A percentile compares a stretch with the other conserved stretches of the same genome.
Conservation (phyloP, 1,140 invertebrate species). For the Macrosteles quadrilineatus region DNA sequence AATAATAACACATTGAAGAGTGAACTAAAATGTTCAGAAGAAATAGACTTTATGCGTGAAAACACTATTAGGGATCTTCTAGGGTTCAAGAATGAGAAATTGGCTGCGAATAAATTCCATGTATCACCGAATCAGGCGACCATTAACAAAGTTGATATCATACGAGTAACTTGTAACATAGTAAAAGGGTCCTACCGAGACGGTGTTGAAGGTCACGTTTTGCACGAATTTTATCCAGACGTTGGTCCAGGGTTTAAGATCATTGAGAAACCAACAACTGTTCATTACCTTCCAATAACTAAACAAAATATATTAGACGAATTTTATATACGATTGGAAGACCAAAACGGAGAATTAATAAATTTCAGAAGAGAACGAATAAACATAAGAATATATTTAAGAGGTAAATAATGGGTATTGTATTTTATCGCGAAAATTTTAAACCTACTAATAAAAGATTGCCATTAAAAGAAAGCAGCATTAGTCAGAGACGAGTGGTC, state of each 20-base stretch:
- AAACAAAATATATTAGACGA: slow-evolving; percentile 18
- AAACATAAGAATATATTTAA: slow-evolving; percentile 35
- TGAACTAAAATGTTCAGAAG: neutral
- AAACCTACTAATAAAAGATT: neutral
- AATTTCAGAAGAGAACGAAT: slow-evolving; percentile 39
- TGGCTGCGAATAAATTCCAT: neutral
- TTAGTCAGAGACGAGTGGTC: neutral
- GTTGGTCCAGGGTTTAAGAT: slow-evolving; percentile 44
- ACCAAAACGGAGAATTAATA: slow-evolving; percentile 33
- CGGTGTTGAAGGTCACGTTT: slow-evolving; percentile 39
- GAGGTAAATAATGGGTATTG: slow-evolving; percentile 25
- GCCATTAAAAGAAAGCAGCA: neutral
- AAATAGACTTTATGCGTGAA: slow-evolving; percentile 8
- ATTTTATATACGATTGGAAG: slow-evolving; percentile 37
- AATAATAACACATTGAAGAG: slow-evolving; percentile 10
- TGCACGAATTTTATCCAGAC: slow-evolving; percentile 45
- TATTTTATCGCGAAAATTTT: too few relatives aligned
- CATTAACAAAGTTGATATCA: slow-evolving; percentile 19
- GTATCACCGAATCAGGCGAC: neutral
- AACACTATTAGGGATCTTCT: neutral
- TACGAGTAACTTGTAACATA: slow-evolving; percentile 31
- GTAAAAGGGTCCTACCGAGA: slow-evolving; percentile 43
- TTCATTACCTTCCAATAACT: slow-evolving; percentile 38
- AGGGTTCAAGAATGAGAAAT: neutral
- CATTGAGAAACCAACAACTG: slow-evolving; percentile 35